phyloP scores from a whole-genome alignment of 2,888 invertebrate genomes.

The Bombylius major region DNA sequence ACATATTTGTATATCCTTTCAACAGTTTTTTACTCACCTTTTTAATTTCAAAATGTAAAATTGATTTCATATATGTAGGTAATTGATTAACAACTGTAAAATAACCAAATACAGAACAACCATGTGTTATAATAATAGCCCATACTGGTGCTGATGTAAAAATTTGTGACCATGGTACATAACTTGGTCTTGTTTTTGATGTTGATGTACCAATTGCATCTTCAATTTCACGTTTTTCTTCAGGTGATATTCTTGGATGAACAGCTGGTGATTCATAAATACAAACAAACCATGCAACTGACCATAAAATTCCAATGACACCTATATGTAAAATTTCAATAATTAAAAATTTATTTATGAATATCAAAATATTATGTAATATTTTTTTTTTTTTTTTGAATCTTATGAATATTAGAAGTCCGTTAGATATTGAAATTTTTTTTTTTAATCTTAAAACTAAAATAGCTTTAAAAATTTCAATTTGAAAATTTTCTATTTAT shows the following conservation, averaged over 20 bases:
- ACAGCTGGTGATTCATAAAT: conserved; percentile 70
- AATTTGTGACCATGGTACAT: conserved; percentile 63
- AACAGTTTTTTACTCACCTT: conserved; percentile 39
- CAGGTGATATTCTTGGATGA: conserved; percentile 65
- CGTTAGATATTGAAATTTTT: no score
- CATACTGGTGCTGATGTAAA: conserved; percentile 64
- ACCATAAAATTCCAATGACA: conserved; percentile 66
- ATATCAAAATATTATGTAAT: not conserved
- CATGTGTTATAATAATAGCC: conserved; percentile 75
- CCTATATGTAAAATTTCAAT: conserved; percentile 33
- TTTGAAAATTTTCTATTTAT: no score
- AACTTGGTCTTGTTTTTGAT: conserved; percentile 44
- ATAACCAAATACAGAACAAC: conserved; percentile 74
- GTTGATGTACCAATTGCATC: conserved; percentile 53
- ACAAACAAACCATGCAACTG: conserved; percentile 64
- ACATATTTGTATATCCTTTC: no score
- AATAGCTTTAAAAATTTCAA: no score
- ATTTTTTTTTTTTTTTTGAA: not conserved
- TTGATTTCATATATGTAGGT: conserved; percentile 74
- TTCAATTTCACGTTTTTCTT: conserved; percentile 60
- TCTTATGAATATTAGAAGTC: not conserved
- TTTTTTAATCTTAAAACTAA: no score
- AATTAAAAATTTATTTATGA: not conserved
- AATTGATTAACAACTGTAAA: conserved; percentile 79
- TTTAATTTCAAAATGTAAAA: conserved; percentile 65